Evolutionary conservation across 2,888 invertebrate species (phyloP).

Genomic region (Willowsia nigromaculata): DNA sequence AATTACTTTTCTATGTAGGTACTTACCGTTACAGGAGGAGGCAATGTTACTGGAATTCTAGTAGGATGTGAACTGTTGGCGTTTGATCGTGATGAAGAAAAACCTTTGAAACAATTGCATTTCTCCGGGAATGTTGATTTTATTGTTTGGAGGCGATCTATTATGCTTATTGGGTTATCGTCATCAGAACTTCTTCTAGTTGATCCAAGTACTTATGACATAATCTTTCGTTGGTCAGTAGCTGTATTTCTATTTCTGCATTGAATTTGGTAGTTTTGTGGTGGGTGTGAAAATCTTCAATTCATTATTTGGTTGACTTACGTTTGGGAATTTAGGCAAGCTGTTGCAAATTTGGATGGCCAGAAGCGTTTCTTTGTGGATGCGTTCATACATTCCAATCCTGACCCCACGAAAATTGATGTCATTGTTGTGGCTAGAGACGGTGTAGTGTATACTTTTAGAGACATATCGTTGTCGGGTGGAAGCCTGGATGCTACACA

Average conservation of each 20-base stretch:
- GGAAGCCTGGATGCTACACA: slow-evolving; percentile 73
- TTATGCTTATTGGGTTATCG: slow-evolving; percentile 74
- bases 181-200: slow-evolving; percentile 73
- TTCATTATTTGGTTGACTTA: not conserved
- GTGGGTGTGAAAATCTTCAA: not conserved
- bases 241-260: not conserved
- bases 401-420: slow-evolving; percentile 73
- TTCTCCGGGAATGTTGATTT: slow-evolving; percentile 74
- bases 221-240: slow-evolving; percentile 52
- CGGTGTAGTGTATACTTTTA: slow-evolving; percentile 64
- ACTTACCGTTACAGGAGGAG: slow-evolving; percentile 41
- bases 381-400: slow-evolving; percentile 74
- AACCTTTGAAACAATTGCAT: slow-evolving; percentile 15
- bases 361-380: slow-evolving; percentile 65
- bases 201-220: slow-evolving; percentile 69
- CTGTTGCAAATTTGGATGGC: not conserved
- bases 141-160: slow-evolving; percentile 76
- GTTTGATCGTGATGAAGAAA: slow-evolving; percentile 66
- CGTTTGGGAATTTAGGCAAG: not conserved
- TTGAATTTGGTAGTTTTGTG: not conserved
- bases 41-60: slow-evolving; percentile 63
- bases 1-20: too few species aligned
- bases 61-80: slow-evolving; percentile 65
- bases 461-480: slow-evolving; percentile 67
- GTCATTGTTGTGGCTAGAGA: slow-evolving; percentile 60